Evolutionary conservation across 2,113 vertebrate genomes (phyloP).

Genomic region (Thalassarche chlororhynchos): DNA sequence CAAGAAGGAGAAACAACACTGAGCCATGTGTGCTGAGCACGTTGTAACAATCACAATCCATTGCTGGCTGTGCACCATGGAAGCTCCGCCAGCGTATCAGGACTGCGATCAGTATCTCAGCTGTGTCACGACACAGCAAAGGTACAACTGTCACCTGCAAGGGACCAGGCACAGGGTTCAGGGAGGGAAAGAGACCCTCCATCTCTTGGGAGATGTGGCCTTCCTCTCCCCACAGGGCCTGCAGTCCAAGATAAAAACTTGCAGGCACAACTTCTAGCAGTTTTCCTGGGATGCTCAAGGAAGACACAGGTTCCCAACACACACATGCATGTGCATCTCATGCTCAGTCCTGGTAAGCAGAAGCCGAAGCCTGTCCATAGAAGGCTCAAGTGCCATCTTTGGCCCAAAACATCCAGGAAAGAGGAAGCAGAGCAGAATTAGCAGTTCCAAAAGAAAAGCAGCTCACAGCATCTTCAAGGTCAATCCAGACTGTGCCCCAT

Average conservation of each 20-base stretch:
- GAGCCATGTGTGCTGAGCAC: background rate
- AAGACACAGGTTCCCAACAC: background rate
- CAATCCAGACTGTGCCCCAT: background rate
- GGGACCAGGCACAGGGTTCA: rapidly evolving
- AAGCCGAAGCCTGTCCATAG: background rate
- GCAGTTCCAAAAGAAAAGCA: background rate
- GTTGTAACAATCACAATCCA: background rate
- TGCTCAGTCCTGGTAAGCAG: background rate
- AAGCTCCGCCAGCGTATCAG: rapidly evolving
- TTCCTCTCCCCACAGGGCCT: background rate
- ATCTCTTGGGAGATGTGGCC: background rate
- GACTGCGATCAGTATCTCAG: background rate
- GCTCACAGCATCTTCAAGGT: background rate
- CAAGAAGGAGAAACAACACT: background rate
- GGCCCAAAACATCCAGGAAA: background rate
- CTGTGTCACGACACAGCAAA: rapidly evolving
- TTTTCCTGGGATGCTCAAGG: background rate
- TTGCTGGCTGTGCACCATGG: rapidly evolving
- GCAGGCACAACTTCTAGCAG: background rate
- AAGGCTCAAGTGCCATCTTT: background rate
- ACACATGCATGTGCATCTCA: rapidly evolving
- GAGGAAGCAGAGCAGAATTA: background rate
- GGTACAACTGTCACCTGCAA: background rate
- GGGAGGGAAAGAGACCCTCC: background rate
- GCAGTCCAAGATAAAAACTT: background rate